Percentiles rank a stretch among this genome's conserved stretches.
Evolutionary conservation across 2,797 vertebrate genomes (phyloP).

Genomic region (Coendou prehensilis): DNA sequence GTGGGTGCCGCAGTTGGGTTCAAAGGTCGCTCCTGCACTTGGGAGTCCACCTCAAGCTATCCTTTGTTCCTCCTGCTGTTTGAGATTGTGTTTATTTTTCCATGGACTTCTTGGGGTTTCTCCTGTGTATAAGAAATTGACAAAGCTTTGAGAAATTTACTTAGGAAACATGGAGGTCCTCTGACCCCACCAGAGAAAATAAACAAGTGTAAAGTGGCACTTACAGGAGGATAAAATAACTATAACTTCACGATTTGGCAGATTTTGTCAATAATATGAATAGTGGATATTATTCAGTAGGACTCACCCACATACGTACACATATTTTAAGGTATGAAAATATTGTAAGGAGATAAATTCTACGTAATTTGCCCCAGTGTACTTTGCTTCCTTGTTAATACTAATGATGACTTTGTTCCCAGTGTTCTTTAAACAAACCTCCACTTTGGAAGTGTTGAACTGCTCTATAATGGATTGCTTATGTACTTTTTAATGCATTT

Average conservation of each 20-base stretch:
- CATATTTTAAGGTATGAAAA: background rate
- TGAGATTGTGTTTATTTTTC: slow-evolving; percentile 80
- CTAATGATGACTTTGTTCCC: background rate
- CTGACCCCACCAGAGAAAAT: slow-evolving; percentile 82
- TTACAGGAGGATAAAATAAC: slow-evolving; percentile 63
- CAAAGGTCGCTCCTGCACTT: background rate
- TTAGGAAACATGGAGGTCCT: slow-evolving; percentile 79
- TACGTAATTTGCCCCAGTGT: background rate
- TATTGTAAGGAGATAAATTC: background rate
- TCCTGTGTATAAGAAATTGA: slow-evolving; percentile 74
- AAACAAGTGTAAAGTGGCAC: slow-evolving; percentile 80
- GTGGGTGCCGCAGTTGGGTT: background rate
- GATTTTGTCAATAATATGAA: slow-evolving; percentile 25
- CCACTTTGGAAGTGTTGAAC: background rate
- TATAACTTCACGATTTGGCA: slow-evolving; percentile 52
- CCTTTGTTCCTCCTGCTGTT: background rate
- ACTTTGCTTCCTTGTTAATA: background rate
- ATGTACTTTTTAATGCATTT: background rate
- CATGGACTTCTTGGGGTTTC: slow-evolving; percentile 73
- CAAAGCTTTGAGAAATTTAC: slow-evolving; percentile 82
- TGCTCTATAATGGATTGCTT: background rate
- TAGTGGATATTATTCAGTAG: background rate
- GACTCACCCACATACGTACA: background rate
- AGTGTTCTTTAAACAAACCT: slow-evolving; percentile 3
- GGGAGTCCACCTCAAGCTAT: background rate